phyloP scores from a whole-genome alignment of 2,888 invertebrate genomes.

The Drosophila subquinaria region DNA sequence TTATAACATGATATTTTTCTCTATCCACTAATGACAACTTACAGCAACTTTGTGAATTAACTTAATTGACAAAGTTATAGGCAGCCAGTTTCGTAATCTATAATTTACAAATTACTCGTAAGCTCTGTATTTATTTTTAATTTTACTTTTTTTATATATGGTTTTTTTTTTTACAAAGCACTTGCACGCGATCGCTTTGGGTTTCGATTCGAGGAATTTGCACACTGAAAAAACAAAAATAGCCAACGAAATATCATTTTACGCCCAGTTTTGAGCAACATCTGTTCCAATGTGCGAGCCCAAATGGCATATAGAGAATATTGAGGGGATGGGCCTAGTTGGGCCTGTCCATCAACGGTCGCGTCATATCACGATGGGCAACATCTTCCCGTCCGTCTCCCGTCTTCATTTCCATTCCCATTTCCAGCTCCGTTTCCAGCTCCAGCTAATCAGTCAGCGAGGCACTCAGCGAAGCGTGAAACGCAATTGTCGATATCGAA shows the following conservation, averaged over 20 bases:
- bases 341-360: slow-evolving; percentile 60
- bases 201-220: slow-evolving; percentile 20
- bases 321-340: not conserved
- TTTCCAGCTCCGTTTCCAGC: slow-evolving; percentile 3
- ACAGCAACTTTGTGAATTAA: not conserved
- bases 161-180: not conserved
- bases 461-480: slow-evolving; percentile 77
- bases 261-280: slow-evolving; percentile 57
- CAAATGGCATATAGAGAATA: slow-evolving; percentile 13
- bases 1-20: not conserved
- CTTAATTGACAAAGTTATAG: slow-evolving; percentile 3
- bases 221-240: slow-evolving; percentile 28
- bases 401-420: not conserved
- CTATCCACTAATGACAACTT: not conserved
- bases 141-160: not conserved
- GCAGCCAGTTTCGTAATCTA: slow-evolving; percentile 1
- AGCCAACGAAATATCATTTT: slow-evolving; percentile 57
- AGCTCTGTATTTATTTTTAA: not conserved
- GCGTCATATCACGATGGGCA: slow-evolving; percentile 32
- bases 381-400: slow-evolving; percentile 1
- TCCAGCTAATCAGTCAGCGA: slow-evolving; percentile 71
- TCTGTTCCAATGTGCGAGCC: slow-evolving; percentile 64
- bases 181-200: slow-evolving; percentile 14
- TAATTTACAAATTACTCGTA: slow-evolving; percentile 12
- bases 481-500: slow-evolving; percentile 75